Evolutionary conservation across 2,888 invertebrate species (phyloP), one percentile per base, ranked within the genome.

Genomic region (Tholera decimalis): DNA sequence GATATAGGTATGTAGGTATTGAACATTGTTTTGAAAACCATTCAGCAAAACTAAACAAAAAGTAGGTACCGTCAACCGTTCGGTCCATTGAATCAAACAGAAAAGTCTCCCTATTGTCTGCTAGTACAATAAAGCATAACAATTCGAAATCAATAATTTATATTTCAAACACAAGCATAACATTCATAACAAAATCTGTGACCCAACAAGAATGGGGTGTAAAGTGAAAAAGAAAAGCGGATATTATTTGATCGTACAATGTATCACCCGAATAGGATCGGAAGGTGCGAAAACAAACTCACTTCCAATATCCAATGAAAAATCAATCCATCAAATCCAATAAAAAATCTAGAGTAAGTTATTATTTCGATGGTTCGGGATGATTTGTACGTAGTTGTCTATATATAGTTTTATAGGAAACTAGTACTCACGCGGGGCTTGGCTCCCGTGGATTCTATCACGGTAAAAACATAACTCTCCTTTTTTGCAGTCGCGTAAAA

Each of bases 311-410:
- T 85, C 88, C 84, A 87, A 90, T 89, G 85, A 86, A 88, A 89
- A 89, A 88, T 87, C 87, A 89, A 89, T 90, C 85, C 80, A 87
- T 91, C 90, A 88, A 83, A 84, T 79, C 79, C 79, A 84, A 89
- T 89, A 88, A 84, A 89, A 89, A 85, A 85, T 82, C 78, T 79
- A 84, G 79, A 78, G 78, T 74, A 80, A 79, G 83, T 83, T 88
- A 85, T 85, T 87, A 85, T 86, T 83, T 79, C 60, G 79, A 66
- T 65, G 67, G 61, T 73, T 61, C 53, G 41, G 51, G 39, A 59
- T 68, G 63, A 85, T 84, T 83, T 80, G 73, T n/a, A n/a, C n/a
- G n/a, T 72, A 64, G 57, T 37, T 71, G 58, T 37, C 53, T 43
- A 51, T 77, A 71, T 43, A 51, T 77, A 71, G 70, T 76, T 81